A percentile compares a stretch with the other conserved stretches of the same genome.
Evolutionary conservation across 2,113 vertebrate species (phyloP).

Genomic region (Grallaria varia): DNA sequence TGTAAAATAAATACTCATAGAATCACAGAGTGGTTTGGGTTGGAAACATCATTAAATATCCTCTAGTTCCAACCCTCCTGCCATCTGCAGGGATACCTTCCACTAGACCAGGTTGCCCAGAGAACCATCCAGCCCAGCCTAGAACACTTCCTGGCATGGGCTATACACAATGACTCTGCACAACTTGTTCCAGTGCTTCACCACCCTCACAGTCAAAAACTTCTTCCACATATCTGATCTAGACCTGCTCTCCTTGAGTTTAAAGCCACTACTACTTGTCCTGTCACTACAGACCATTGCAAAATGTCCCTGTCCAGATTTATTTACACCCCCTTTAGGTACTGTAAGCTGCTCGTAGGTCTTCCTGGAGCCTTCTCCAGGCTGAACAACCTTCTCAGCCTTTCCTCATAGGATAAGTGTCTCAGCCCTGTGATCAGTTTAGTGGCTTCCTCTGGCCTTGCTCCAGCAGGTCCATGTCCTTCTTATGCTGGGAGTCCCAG

Average conservation of each 20-base stretch:
- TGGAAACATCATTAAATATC: background rate
- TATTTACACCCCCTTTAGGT: too few relatives aligned
- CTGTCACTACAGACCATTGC: too few relatives aligned
- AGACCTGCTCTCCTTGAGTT: background rate
- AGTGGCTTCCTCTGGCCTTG: too few relatives aligned
- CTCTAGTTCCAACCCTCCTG: background rate
- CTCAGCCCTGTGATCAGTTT: background rate
- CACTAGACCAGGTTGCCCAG: background rate
- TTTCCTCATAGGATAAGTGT: background rate
- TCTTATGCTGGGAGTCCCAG: background rate
- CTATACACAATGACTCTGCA: background rate
- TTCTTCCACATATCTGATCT: background rate
- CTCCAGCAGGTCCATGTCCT: background rate
- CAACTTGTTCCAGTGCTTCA: background rate
- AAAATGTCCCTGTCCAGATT: background rate
- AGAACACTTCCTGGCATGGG: accelerated
- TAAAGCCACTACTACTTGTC: background rate
- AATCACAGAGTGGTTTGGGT: background rate
- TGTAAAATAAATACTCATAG: background rate
- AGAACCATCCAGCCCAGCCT: background rate
- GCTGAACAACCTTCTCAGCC: background rate
- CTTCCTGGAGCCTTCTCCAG: background rate
- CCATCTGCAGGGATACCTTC: background rate
- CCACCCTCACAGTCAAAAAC: background rate
- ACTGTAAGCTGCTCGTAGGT: background rate